These are phyloP conservation scores for Alligator mississippiensis DNA, from an alignment of 2,113 vertebrate genomes.

Conservation along the genomic window DNA sequence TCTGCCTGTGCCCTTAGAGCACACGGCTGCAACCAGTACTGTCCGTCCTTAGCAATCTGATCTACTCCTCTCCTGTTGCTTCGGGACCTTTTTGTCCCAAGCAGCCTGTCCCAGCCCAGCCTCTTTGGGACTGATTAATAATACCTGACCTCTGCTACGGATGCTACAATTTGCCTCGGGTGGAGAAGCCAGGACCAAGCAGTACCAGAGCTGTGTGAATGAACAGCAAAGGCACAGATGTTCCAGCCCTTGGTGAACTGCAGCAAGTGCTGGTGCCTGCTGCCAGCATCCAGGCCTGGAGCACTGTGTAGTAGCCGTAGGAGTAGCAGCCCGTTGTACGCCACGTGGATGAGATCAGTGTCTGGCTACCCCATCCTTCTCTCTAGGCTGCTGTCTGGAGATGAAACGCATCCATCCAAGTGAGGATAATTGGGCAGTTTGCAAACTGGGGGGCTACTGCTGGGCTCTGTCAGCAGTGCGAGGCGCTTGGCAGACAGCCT, in stretches of 20 bases:
- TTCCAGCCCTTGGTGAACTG: too few relatives aligned
- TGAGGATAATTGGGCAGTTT: neutral
- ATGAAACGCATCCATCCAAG: neutral
- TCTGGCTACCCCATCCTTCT: neutral
- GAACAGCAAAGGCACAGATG: too few relatives aligned
- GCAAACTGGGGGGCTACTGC: neutral
- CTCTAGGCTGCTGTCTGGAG: neutral
- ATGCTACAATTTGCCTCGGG: too few relatives aligned
- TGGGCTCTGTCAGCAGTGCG: neutral
- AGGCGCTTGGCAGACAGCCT: neutral
- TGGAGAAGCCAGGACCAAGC: too few relatives aligned
- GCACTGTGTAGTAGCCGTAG: neutral
- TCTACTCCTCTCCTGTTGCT: neutral
- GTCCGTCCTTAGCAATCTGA: neutral
- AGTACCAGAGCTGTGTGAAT: too few relatives aligned
- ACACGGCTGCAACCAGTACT: neutral
- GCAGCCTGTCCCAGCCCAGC: neutral
- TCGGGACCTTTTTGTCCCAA: neutral
- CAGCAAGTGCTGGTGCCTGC: too few relatives aligned
- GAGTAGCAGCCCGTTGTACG: neutral
- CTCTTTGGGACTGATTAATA: neutral
- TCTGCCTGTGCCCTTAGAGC: neutral
- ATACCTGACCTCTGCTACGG: neutral
- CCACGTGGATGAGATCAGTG: neutral
- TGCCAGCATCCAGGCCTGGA: neutral